These are phyloP conservation scores for Spea hammondii DNA, from an alignment of 2,797 vertebrate genomes.

Conservation along the genomic window DNA sequence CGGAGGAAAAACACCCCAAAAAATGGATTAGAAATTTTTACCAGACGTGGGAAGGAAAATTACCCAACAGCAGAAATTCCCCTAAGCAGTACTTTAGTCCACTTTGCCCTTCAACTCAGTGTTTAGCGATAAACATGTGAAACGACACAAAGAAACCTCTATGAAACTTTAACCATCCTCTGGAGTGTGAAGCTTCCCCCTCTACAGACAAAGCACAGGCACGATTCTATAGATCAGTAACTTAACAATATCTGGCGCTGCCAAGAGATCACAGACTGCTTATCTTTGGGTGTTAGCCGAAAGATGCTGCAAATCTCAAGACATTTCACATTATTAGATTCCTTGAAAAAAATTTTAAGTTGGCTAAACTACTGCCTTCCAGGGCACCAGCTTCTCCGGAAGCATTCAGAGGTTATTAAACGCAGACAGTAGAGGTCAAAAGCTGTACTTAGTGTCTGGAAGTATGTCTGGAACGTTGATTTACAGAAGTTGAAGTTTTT, in stretches of 20 bases:
- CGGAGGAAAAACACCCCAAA: conserved; percentile 40
- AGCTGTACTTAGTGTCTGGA: conserved; percentile 17
- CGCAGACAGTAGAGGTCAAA: conserved; percentile 43
- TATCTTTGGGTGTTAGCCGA: not conserved
- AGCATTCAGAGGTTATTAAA: conserved; percentile 44
- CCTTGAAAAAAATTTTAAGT: not conserved
- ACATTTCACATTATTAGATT: not conserved
- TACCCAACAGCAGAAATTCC: conserved; percentile 4
- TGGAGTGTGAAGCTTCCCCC: conserved; percentile 34
- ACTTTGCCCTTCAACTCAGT: not conserved
- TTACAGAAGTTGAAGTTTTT: not conserved
- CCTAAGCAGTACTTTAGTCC: not conserved
- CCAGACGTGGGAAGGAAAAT: conserved; percentile 32
- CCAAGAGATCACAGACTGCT: conserved; percentile 26
- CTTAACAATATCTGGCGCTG: not conserved
- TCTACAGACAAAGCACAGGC: not conserved
- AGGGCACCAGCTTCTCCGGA: not conserved
- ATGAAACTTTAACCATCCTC: conserved; percentile 36
- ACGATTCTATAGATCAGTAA: conserved; percentile 19
- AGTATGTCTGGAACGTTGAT: conserved; percentile 25
- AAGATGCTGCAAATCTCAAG: not conserved
- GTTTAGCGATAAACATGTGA: not conserved
- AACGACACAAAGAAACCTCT: not conserved
- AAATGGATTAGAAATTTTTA: conserved; percentile 47
- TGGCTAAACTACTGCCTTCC: not conserved